These are phyloP conservation scores for Dolichotis patagonum DNA, from an alignment of 2,113 vertebrate genomes.

Conservation along the genomic window DNA sequence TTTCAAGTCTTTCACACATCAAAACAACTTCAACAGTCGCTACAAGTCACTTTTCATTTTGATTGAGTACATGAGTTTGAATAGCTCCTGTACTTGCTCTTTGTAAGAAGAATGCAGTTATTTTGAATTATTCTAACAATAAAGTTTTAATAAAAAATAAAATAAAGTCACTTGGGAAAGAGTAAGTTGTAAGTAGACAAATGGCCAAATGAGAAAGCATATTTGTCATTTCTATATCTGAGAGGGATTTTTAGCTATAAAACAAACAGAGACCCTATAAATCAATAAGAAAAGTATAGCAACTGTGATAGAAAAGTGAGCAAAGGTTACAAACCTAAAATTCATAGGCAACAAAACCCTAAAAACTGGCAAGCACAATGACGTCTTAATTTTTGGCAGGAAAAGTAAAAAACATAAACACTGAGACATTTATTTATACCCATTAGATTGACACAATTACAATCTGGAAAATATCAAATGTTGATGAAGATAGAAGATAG, in stretches of 20 bases:
- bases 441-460: neutral
- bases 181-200: neutral
- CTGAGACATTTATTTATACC: neutral
- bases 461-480: neutral
- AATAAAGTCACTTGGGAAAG: neutral
- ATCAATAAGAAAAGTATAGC: neutral
- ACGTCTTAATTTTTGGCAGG: neutral
- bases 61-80: conserved; percentile 85
- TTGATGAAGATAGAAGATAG: neutral
- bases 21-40: conserved; percentile 89
- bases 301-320: neutral
- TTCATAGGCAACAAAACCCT: neutral
- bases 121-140: conserved; percentile 87
- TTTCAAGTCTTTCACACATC: conserved; percentile 86
- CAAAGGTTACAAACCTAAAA: neutral
- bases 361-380: neutral
- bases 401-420: neutral
- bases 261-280: neutral
- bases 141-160: conserved; percentile 80
- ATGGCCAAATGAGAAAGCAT: neutral
- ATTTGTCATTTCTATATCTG: neutral
- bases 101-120: conserved; percentile 86
- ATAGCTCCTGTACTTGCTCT: conserved; percentile 87
- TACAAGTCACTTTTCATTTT: conserved; percentile 87
- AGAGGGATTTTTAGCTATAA: neutral